Base-by-base conservation (phyloP, 2,888 invertebrate species). In the Cinara cedri region DNA sequence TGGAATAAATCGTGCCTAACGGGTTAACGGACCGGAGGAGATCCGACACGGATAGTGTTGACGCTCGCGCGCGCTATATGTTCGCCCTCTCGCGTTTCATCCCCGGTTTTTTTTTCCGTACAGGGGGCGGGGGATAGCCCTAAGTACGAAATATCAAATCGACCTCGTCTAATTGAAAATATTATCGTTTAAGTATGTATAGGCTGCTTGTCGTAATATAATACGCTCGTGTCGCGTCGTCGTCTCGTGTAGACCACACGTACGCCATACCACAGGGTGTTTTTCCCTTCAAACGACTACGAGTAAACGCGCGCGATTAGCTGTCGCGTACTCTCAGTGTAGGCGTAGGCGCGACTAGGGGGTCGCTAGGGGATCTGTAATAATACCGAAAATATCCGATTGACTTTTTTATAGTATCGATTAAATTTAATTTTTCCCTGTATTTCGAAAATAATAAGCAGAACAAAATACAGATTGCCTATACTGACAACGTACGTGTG, bases 111-210 rank as follows among this genome's bases (percentile, higher is more conserved):
- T 16, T 62, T 44, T 44, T 57, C 44, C 9, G 24, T 24, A 34
- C 44, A 1, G 14, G 8, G 51, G 51, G 14, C 51, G 24, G 44
- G 44, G 10, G 4, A 44, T 44, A 13, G 14, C 13, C 6, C 6
- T 3, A 6, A 1, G 44, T 71, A 71, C 16, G 55, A 46, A 57
- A 44, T 72, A 46, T 46, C 34, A 51, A 74, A 74, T 74, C 49
- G 49, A 34, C 51, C 72, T 51, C 51, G 16, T 62, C 72, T 62
- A 62, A 74, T 74, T 74, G 72, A 51, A 74, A 72, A 74, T 62
- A 62, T 72, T 21, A 42, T 16, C 62, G 49, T 74, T 62, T 60
- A 34, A 34, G 60, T 74, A 34, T 49, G 10, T 21, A 11, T 55
- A 11, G 9, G 3, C 3, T 55, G 19, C 8, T 8, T n/a, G 34